Conservation (phyloP, 2,113 vertebrate species). For the Oryzias woworae region DNA sequence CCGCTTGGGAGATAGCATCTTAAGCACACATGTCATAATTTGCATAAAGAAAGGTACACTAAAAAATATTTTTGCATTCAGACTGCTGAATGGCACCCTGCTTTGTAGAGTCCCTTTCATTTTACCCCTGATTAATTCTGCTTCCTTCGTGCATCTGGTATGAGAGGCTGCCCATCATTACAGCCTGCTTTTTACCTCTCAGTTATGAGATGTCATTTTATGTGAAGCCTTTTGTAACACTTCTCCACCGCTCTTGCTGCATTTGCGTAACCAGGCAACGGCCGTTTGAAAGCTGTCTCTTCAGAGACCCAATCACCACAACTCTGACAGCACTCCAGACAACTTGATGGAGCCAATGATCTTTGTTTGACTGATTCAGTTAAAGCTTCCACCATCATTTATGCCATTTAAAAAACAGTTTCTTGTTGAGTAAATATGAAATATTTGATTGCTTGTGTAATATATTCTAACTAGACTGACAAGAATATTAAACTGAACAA, state of each 20-base stretch:
- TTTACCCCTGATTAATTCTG: background rate
- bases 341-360: conserved; percentile 68
- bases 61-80: background rate
- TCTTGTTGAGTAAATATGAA: background rate
- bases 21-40: background rate
- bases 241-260: conserved; percentile 67
- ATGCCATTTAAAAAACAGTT: conserved; percentile 1
- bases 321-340: conserved; percentile 73
- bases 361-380: conserved; percentile 62
- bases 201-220: conserved; percentile 67
- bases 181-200: conserved; percentile 20
- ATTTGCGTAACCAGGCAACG: conserved; percentile 77
- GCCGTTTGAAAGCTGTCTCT: conserved; percentile 73
- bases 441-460: too few species aligned
- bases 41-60: conserved; percentile 17
- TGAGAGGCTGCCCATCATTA: conserved; percentile 32
- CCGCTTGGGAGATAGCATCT: conserved; percentile 11
- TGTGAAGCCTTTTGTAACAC: conserved; percentile 66
- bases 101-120: background rate
- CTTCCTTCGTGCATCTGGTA: conserved; percentile 22
- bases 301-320: conserved; percentile 73
- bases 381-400: conserved; percentile 44
- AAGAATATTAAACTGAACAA: too few species aligned
- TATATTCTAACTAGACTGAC: too few species aligned
- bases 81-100: too few species aligned